Percentiles rank a stretch among this genome's conserved stretches.
phyloP scores from a whole-genome alignment of 2,113 vertebrate genomes.

The Gavia stellata region DNA sequence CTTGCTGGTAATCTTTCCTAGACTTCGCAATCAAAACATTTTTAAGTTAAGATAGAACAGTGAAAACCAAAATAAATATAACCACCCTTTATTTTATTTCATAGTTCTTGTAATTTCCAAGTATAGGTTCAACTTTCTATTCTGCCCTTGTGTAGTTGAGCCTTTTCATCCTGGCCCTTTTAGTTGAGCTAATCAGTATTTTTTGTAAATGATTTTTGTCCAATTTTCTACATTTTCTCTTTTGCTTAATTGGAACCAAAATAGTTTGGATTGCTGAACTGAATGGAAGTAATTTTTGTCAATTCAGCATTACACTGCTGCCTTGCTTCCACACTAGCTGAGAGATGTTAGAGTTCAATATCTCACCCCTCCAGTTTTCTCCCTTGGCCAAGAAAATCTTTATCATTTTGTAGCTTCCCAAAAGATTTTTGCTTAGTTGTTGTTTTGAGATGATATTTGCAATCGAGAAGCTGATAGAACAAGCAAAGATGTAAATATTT shows the following conservation, averaged over 20 bases:
- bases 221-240: constrained; percentile 1
- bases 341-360: background rate
- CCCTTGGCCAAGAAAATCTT: background rate
- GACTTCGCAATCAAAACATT: background rate
- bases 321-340: background rate
- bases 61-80: background rate
- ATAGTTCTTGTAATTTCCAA: background rate
- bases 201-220: background rate
- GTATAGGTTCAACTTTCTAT: background rate
- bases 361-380: background rate
- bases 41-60: background rate
- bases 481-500: constrained; percentile 27
- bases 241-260: constrained; percentile 15
- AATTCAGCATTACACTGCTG: background rate
- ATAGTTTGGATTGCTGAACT: background rate
- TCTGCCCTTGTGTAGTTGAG: background rate
- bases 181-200: background rate
- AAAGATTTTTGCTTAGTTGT: constrained; percentile 1
- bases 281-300: background rate
- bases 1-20: background rate
- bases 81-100: background rate
- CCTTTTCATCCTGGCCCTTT: background rate
- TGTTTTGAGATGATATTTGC: background rate
- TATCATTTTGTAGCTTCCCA: background rate
- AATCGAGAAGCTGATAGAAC: background rate